A percentile compares a stretch with the other conserved stretches of the same genome.
Evolutionary conservation across 2,113 vertebrate genomes (phyloP).

Genomic region (Halichoeres trimaculatus): DNA sequence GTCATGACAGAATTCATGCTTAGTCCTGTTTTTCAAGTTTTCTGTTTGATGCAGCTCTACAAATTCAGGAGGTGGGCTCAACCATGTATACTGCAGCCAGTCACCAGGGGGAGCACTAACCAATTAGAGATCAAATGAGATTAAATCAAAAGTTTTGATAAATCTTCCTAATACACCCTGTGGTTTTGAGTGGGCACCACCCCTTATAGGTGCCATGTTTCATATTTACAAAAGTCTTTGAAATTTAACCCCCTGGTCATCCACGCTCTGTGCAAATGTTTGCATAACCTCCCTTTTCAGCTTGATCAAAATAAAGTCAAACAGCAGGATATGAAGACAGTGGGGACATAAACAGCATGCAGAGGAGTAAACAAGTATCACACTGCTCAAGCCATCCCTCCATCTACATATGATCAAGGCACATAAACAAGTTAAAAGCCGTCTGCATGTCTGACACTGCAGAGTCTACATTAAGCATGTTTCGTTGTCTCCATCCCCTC

Average conservation of each 20-base stretch:
- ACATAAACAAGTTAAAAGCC: slow-evolving; percentile 16
- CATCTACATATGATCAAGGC: not conserved
- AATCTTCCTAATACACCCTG: too few species aligned
- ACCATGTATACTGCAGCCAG: too few species aligned
- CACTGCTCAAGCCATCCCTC: not conserved
- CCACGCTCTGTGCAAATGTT: not conserved
- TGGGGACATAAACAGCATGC: not conserved
- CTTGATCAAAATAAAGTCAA: not conserved
- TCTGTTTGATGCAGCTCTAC: too few species aligned
- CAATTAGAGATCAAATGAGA: too few species aligned
- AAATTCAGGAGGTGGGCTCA: too few species aligned
- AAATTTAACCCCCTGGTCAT: not conserved
- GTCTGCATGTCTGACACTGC: slow-evolving; percentile 10
- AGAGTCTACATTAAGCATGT: slow-evolving; percentile 6
- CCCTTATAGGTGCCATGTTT: not conserved
- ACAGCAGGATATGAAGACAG: not conserved
- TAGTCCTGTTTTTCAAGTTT: too few species aligned
- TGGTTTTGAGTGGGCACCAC: too few species aligned
- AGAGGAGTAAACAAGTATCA: not conserved
- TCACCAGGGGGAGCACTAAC: too few species aligned
- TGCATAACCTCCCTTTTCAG: not conserved
- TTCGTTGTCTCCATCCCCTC: slow-evolving; percentile 13
- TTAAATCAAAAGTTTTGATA: too few species aligned
- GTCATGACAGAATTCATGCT: too few species aligned
- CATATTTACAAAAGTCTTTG: not conserved